Evolutionary conservation across 2,113 vertebrate genomes (phyloP).

Genomic region (Cygnus atratus): DNA sequence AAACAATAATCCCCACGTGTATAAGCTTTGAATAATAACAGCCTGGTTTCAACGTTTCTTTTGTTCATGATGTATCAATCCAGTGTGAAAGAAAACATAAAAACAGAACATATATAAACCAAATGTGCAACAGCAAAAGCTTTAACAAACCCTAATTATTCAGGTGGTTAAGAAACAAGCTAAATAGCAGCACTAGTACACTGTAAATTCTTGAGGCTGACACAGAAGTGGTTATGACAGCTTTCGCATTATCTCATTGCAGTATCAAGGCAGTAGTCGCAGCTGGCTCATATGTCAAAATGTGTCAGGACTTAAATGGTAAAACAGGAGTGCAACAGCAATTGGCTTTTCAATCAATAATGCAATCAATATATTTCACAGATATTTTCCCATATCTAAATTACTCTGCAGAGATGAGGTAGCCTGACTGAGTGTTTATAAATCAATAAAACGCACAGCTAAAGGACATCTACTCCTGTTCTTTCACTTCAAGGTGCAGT

Average conservation of each 20-base stretch:
- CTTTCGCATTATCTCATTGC: slow-evolving; percentile 83
- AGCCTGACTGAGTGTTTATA: slow-evolving; percentile 82
- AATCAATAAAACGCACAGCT: slow-evolving; percentile 83
- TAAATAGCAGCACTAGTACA: slow-evolving; percentile 63
- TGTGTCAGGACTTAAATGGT: slow-evolving; percentile 88
- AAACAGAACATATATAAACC: slow-evolving; percentile 30
- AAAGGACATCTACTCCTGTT: slow-evolving; percentile 83
- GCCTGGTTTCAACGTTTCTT: slow-evolving; percentile 52
- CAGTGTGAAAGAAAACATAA: slow-evolving; percentile 44
- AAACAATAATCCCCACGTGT: slow-evolving; percentile 39
- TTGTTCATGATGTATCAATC: slow-evolving; percentile 63
- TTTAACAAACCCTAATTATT: slow-evolving; percentile 81
- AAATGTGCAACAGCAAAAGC: slow-evolving; percentile 42
- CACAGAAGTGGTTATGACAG: slow-evolving; percentile 80
- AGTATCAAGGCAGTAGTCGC: slow-evolving; percentile 78
- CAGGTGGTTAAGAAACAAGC: slow-evolving; percentile 76
- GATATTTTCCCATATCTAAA: slow-evolving; percentile 91
- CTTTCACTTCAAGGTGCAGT: slow-evolving; percentile 77
- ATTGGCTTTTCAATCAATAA: slow-evolving; percentile 91
- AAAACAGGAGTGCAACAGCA: slow-evolving; percentile 87
- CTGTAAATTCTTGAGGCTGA: slow-evolving; percentile 79
- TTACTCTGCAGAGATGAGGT: slow-evolving; percentile 85
- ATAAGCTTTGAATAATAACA: slow-evolving; percentile 63
- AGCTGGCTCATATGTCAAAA: slow-evolving; percentile 87
- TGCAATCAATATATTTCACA: slow-evolving; percentile 89